Evolutionary conservation across 2,797 vertebrate species (phyloP).

Genomic region (Danio choprae): DNA sequence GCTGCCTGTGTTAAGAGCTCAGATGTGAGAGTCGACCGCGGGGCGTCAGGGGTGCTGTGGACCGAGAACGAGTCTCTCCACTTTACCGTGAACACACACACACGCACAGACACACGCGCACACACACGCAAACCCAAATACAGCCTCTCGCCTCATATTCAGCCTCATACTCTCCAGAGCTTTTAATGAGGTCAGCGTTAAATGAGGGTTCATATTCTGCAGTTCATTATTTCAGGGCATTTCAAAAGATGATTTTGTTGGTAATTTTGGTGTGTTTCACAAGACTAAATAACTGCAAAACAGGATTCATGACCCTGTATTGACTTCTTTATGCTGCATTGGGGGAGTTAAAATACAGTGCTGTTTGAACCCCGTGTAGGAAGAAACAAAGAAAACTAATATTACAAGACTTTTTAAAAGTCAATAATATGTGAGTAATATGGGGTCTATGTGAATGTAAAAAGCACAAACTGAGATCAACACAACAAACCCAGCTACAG

Average conservation of each 20-base stretch:
- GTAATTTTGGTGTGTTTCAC: neutral
- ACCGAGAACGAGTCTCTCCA: neutral
- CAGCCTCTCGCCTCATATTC: constrained; percentile 3
- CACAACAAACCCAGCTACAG: neutral
- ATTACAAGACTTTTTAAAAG: neutral
- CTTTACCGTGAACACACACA: constrained; percentile 19
- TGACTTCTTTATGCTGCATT: neutral
- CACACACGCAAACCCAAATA: neutral
- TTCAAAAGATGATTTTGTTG: neutral
- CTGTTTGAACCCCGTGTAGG: neutral
- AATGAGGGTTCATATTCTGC: neutral
- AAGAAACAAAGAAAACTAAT: neutral
- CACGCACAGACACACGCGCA: neutral
- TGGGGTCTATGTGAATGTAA: neutral
- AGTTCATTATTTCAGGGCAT: neutral
- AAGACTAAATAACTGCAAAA: neutral
- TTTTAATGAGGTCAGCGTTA: neutral
- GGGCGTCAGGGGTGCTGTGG: neutral
- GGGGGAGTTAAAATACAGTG: constrained; percentile 14
- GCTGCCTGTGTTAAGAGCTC: constrained; percentile 47
- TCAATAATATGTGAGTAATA: neutral
- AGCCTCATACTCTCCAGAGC: neutral
- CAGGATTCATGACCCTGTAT: neutral
- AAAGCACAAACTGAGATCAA: neutral
- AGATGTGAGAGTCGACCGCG: constrained; percentile 42